These are phyloP conservation scores for Trichoplusia ni DNA, from an alignment of 1,140 invertebrate species.

Conservation along the genomic window DNA sequence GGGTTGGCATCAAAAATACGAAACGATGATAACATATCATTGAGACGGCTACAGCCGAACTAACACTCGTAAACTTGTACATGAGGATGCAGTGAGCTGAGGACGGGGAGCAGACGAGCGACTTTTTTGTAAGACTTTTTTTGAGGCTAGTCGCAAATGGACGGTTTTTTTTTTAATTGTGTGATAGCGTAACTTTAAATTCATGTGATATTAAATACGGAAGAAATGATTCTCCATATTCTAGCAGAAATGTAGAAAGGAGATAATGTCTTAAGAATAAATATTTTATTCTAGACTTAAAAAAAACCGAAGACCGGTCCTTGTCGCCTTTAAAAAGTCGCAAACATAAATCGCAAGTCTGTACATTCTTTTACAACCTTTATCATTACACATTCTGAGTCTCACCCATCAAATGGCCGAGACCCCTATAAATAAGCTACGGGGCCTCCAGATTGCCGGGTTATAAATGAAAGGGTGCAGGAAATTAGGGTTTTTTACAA, in stretches of 20 bases:
- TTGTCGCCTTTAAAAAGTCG: slow-evolving; percentile 11
- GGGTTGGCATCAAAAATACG: slow-evolving; percentile 46
- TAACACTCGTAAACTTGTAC: slow-evolving; percentile 69
- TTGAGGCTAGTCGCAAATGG: too few species aligned
- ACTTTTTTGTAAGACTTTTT: slow-evolving; percentile 12
- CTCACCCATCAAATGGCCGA: slow-evolving; percentile 71
- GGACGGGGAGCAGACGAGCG: slow-evolving; percentile 42
- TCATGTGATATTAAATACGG: neutral
- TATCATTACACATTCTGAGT: slow-evolving; percentile 78
- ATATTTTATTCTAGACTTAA: too few species aligned
- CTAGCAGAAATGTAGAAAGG: too few species aligned
- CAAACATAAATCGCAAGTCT: slow-evolving; percentile 46
- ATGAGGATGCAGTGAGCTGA: slow-evolving; percentile 46
- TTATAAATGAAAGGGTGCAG: slow-evolving; percentile 79
- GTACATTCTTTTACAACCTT: slow-evolving; percentile 61
- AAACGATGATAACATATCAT: slow-evolving; percentile 66
- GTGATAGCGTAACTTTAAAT: too few species aligned
- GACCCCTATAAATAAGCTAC: slow-evolving; percentile 78
- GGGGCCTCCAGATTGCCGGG: slow-evolving; percentile 74
- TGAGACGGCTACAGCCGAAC: slow-evolving; percentile 56
- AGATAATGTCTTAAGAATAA: too few species aligned
- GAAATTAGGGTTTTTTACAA: slow-evolving; percentile 79
- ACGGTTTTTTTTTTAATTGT: neutral
- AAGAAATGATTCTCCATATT: too few species aligned
- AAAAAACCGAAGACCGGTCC: neutral